Evolutionary conservation across 2,113 vertebrate genomes (phyloP).

Genomic region (Lophius piscatorius): DNA sequence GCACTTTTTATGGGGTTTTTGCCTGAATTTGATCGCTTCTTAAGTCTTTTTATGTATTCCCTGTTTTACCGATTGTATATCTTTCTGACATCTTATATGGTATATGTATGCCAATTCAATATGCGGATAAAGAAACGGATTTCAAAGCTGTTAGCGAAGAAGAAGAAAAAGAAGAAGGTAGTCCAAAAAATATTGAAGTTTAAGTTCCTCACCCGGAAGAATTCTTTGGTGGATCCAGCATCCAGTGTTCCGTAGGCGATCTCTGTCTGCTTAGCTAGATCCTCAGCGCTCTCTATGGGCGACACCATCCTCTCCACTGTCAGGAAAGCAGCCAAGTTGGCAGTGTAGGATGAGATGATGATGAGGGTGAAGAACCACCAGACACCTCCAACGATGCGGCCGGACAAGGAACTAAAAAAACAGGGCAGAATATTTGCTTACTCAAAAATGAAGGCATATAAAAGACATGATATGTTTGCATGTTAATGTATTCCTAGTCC

Average conservation of each 20-base stretch:
- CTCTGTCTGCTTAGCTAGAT: constrained; percentile 98
- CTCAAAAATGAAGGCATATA: neutral
- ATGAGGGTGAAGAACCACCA: constrained; percentile 99
- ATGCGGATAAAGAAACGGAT: no score
- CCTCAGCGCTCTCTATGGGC: constrained; percentile 97
- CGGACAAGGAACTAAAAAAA: constrained; percentile 90
- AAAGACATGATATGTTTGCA: neutral
- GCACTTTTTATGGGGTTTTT: no score
- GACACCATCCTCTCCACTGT: constrained; percentile 99
- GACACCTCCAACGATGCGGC: constrained; percentile 96
- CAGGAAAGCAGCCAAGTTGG: constrained; percentile 98
- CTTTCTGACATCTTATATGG: no score
- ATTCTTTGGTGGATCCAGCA: constrained; percentile 97
- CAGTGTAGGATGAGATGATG: constrained; percentile 99
- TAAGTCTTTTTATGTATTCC: no score
- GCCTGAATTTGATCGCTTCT: no score
- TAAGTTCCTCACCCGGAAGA: constrained; percentile 89
- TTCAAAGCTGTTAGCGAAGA: no score
- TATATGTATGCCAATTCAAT: no score
- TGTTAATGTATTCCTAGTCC: neutral
- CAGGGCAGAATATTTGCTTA: neutral
- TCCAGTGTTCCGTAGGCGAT: constrained; percentile 97
- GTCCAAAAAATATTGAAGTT: neutral
- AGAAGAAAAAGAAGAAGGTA: no score
- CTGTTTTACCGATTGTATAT: no score